These are phyloP conservation scores for Torymus tubicola DNA, from an alignment of 2,888 invertebrate species.

Conservation along the genomic window DNA sequence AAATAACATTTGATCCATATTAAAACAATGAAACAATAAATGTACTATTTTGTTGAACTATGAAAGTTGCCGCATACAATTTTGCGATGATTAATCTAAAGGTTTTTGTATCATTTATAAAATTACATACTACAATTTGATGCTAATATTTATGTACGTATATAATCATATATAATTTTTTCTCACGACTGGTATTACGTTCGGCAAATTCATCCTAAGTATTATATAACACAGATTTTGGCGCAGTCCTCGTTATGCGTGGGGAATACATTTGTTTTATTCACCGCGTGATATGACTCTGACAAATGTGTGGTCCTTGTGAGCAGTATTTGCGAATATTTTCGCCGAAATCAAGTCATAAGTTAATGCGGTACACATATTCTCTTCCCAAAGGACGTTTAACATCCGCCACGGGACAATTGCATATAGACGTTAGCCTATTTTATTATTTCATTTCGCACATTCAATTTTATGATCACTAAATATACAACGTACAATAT, in stretches of 20 bases:
- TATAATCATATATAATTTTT: slow-evolving; percentile 48
- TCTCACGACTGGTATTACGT: slow-evolving; percentile 28
- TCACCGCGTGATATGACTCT: slow-evolving; percentile 55
- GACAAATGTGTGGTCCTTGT: slow-evolving; percentile 51
- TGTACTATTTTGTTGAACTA: too few species aligned
- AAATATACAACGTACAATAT: slow-evolving; percentile 35
- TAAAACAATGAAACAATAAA: too few species aligned
- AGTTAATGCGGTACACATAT: slow-evolving; percentile 3
- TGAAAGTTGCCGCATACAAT: too few species aligned
- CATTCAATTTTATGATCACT: slow-evolving; percentile 36
- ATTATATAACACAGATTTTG: slow-evolving; percentile 53
- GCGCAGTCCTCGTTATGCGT: slow-evolving; percentile 52
- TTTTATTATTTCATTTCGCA: slow-evolving; percentile 24
- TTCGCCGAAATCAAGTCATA: slow-evolving; percentile 16
- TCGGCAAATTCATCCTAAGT: slow-evolving; percentile 47
- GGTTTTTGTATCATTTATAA: too few species aligned
- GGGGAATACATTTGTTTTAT: slow-evolving; percentile 37
- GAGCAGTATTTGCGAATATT: slow-evolving; percentile 36
- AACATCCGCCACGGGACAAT: slow-evolving; percentile 30
- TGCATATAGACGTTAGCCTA: slow-evolving; percentile 29
- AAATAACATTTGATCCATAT: too few species aligned
- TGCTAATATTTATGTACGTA: not conserved
- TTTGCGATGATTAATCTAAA: too few species aligned
- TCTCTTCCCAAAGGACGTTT: slow-evolving; percentile 32
- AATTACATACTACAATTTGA: too few species aligned